These are phyloP conservation scores for Galemys pyrenaicus DNA, from an alignment of 2,113 vertebrate species.

Conservation along the genomic window DNA sequence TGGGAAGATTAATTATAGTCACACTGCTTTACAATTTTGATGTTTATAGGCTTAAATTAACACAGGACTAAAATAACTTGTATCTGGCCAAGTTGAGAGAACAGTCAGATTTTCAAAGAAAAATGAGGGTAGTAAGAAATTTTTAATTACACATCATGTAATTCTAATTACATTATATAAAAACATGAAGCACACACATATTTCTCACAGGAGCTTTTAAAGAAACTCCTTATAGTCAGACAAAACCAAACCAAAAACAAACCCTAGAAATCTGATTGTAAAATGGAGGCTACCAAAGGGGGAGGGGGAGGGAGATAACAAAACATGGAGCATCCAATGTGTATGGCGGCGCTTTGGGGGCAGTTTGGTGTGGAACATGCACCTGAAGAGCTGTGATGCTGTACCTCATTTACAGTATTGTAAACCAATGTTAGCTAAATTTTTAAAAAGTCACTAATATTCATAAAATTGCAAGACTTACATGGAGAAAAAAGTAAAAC, in stretches of 20 bases:
- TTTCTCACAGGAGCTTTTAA: background rate
- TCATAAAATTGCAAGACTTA: constrained; percentile 12
- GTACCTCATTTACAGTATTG: no score
- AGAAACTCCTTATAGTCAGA: background rate
- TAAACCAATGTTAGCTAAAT: no score
- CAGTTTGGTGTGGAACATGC: no score
- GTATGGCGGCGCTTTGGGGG: no score
- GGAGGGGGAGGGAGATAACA: no score
- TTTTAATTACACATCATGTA: no score
- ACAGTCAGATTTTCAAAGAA: constrained; percentile 36
- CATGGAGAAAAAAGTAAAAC: background rate
- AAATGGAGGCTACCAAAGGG: no score
- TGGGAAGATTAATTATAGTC: constrained; percentile 26
- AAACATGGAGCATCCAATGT: no score
- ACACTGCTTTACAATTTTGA: constrained; percentile 24
- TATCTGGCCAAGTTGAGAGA: background rate
- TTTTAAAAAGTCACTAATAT: background rate
- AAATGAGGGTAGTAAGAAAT: constrained; percentile 31
- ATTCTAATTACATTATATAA: background rate
- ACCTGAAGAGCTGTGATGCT: no score
- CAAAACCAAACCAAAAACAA: no score
- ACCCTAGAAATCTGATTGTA: no score
- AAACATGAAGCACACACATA: background rate
- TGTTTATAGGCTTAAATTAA: constrained; percentile 52
- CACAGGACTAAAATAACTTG: constrained; percentile 41